phyloP scores from a whole-genome alignment of 2,113 vertebrate genomes.

The Butorides virescens region DNA sequence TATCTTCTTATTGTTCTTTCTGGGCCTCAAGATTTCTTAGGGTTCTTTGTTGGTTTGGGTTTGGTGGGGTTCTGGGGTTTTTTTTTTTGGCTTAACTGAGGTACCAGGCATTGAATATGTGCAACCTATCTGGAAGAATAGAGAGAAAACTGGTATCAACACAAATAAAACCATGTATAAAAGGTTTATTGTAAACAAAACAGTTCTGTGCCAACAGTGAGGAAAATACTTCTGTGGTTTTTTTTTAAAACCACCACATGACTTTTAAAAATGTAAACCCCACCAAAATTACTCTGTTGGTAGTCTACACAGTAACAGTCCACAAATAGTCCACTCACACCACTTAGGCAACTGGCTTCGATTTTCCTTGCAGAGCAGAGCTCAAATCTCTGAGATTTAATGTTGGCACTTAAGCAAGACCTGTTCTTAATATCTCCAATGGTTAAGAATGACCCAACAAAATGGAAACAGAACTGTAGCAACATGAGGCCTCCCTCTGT shows the following conservation, averaged over 20 bases:
- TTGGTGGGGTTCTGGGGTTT: background rate
- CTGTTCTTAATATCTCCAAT: background rate
- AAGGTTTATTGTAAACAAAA: conserved; percentile 42
- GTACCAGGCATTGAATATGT: background rate
- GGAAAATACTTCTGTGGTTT: background rate
- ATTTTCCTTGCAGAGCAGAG: background rate
- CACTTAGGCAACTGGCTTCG: background rate
- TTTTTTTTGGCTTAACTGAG: background rate
- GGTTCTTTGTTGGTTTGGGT: background rate
- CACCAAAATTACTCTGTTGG: background rate
- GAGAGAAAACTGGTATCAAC: background rate
- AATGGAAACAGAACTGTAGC: background rate
- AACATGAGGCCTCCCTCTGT: accelerated
- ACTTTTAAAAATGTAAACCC: background rate
- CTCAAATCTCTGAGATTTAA: background rate
- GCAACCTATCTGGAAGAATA: background rate
- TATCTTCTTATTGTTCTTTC: background rate
- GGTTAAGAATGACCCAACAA: background rate
- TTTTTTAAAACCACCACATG: background rate
- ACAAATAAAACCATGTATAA: background rate
- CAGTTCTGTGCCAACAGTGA: background rate
- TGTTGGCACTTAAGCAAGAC: background rate
- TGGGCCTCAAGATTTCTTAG: background rate
- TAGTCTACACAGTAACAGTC: background rate
- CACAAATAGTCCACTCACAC: background rate